Evolutionary conservation across 1,140 invertebrate genomes (phyloP), one percentile per base, ranked within the genome.

Genomic region (Chrysomallon squamiferum): DNA sequence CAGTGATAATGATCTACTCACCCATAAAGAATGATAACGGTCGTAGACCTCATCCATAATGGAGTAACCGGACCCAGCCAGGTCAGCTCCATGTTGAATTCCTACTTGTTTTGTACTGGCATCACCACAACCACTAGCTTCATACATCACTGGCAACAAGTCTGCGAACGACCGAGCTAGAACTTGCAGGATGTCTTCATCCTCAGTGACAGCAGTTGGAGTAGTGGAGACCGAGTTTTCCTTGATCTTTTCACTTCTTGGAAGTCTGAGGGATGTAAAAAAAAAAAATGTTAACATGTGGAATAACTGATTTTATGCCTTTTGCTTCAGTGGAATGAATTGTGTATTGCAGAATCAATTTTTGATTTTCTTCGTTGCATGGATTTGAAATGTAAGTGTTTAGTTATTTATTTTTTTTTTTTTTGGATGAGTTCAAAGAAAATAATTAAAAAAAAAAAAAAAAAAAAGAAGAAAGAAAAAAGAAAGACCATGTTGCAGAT

Each of bases 121-220:
- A 88, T 73, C 80, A 64, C 61, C 62, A 67, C 80, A 82, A 7
- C 68, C 54, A 20, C 70, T 71, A 20, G 63, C 15, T 47, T 74
- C 63, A 50, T 78, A 76, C 52, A 82, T 75, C 11, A 68, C 64
- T 9, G 78, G 74, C 57, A 76, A 69, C 29, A 59, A 62, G 58
- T 76, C 92, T 91, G 79, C 75, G 73, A 77, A 79, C 62, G 79
- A 66, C 22, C 75, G 66, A 22, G 80, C 80, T 20, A 86, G 69
- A n/a, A 75, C 72, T 65, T 80, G 73, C 69, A 85, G 79, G 2
- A 74, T 62, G 2, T 75, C 75, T 35, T 86, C 83, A 69, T 85
- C 79, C 45, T 83, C 72, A 11, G 77, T 84, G 3, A 72, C 47
- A 18, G 66, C 62, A 20, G 67, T 58, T 2, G 7, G 20, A 11